phyloP scores from a whole-genome alignment of 2,888 invertebrate genomes.

The Chloroclystis v-ata region DNA sequence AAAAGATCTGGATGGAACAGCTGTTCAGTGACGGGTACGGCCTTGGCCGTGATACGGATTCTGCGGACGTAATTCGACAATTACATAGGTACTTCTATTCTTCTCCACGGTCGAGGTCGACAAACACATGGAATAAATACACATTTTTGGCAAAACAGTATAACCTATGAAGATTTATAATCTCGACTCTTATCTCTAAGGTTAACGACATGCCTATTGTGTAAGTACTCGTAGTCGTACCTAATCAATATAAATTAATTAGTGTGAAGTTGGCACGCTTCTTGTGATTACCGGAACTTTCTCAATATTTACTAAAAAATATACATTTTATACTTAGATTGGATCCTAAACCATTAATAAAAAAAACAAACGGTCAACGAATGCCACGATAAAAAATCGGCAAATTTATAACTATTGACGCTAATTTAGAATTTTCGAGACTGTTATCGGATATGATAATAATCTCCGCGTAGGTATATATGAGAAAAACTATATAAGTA shows the following conservation, averaged over 20 bases:
- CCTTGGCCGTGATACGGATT: conserved; percentile 72
- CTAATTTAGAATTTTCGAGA: no score
- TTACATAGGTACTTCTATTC: conserved; percentile 56
- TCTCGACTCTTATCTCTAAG: no score
- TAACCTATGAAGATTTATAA: no score
- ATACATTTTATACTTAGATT: no score
- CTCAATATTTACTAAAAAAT: neutral
- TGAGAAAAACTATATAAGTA: neutral
- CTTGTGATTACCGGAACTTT: neutral
- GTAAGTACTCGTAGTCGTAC: no score
- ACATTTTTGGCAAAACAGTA: neutral
- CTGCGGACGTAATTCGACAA: conserved; percentile 65
- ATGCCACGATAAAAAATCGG: neutral
- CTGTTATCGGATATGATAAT: no score
- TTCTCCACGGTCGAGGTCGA: conserved; percentile 54
- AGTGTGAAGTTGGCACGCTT: neutral
- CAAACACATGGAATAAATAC: conserved; percentile 27
- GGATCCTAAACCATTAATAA: no score
- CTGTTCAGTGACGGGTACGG: conserved; percentile 44
- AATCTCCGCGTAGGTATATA: neutral
- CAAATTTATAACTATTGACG: no score
- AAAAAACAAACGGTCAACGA: neutral
- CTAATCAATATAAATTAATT: neutral
- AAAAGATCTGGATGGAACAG: conserved; percentile 41
- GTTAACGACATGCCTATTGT: neutral